phyloP scores from a whole-genome alignment of 2,888 invertebrate species.

The Lycaena phlaeas region DNA sequence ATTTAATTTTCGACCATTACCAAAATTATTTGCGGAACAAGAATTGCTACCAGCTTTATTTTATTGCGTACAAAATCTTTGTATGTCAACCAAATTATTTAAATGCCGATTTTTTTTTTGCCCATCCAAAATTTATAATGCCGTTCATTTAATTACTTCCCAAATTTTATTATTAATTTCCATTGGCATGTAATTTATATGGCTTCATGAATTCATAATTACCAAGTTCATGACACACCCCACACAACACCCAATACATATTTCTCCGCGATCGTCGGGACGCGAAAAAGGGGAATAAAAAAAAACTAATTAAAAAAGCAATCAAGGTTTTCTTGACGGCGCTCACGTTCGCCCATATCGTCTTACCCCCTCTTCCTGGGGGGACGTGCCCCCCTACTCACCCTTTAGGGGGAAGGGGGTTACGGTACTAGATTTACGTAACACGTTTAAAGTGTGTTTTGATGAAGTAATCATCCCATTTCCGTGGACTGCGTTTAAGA shows the following conservation, averaged over 20 bases:
- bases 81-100: no score
- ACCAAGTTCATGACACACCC: constrained; percentile 31
- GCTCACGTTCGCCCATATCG: constrained; percentile 74
- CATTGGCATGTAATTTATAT: no score
- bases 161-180: no score
- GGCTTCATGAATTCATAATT: no score
- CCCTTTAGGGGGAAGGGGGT: constrained; percentile 51
- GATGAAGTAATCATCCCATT: constrained; percentile 74
- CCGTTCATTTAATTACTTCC: no score
- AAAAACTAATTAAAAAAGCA: constrained; percentile 74
- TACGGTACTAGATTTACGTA: constrained; percentile 72
- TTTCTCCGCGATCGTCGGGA: constrained; percentile 57
- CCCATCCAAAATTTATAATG: no score
- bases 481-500: constrained; percentile 69
- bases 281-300: constrained; percentile 67
- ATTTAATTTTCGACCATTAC: no score
- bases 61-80: no score
- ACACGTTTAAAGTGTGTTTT: constrained; percentile 74
- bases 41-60: no score
- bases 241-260: constrained; percentile 46
- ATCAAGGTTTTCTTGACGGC: constrained; percentile 74
- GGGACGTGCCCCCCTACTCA: constrained; percentile 36
- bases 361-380: constrained; percentile 65
- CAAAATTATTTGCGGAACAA: no score
- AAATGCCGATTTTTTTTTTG: no score